A percentile compares a stretch with the other conserved stretches of the same genome.
Evolutionary conservation across 2,888 invertebrate genomes (phyloP).

Genomic region (Polydrusus cervinus): DNA sequence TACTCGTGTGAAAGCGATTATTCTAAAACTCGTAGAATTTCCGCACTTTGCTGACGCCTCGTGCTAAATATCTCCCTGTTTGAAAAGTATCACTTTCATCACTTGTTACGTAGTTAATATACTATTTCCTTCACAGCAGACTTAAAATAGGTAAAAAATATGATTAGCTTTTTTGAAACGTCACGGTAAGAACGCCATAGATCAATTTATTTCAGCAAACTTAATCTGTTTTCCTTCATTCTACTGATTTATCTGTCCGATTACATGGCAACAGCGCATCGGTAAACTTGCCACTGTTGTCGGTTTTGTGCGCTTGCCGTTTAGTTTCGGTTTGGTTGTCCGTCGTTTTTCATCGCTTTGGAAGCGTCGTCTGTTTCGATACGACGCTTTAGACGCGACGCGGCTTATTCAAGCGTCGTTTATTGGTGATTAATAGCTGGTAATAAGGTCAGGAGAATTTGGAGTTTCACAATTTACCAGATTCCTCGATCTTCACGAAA

Average conservation of each 20-base stretch:
- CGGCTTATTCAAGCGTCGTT: conserved; percentile 38
- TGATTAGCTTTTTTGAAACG: not conserved
- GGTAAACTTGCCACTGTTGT: conserved; percentile 49
- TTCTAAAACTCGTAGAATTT: too few relatives aligned
- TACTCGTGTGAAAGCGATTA: too few relatives aligned
- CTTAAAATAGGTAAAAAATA: not conserved
- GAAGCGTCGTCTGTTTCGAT: conserved; percentile 37
- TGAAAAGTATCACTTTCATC: too few relatives aligned
- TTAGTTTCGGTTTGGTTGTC: conserved; percentile 51
- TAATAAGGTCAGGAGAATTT: conserved; percentile 30
- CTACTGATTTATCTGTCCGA: conserved; percentile 41
- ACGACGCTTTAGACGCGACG: conserved; percentile 42
- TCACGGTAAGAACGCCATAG: not conserved
- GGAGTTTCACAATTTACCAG: not conserved
- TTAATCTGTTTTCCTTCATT: not conserved
- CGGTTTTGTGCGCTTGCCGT: conserved; percentile 52
- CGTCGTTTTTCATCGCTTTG: conserved; percentile 44
- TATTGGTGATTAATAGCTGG: conserved; percentile 36
- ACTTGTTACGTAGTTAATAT: too few relatives aligned
- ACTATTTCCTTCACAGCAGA: too few relatives aligned
- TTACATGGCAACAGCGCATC: conserved; percentile 46
- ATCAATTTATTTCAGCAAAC: not conserved
- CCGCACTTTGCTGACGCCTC: too few relatives aligned
- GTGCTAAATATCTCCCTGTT: too few relatives aligned
- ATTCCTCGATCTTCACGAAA: not conserved